Evolutionary conservation across 1,140 invertebrate genomes (phyloP).

Genomic region (Pseudomyrmex flavicornis): DNA sequence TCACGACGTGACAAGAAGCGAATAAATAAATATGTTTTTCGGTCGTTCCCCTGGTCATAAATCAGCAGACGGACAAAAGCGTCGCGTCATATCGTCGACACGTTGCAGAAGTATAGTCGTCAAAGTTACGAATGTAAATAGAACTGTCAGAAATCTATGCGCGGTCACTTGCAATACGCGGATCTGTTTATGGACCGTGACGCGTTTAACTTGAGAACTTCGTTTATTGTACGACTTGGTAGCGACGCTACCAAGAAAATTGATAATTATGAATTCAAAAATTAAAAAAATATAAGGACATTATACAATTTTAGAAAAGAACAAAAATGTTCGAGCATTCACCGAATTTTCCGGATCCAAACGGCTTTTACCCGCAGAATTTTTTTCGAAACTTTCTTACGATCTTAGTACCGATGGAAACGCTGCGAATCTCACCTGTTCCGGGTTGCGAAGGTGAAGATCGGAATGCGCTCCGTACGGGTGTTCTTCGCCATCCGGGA

Average conservation of each 20-base stretch:
- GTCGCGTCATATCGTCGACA: not conserved
- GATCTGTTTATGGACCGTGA: no score
- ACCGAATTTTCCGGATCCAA: no score
- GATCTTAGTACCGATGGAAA: not conserved
- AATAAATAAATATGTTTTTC: conserved; percentile 63
- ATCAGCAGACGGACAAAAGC: not conserved
- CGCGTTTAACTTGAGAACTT: no score
- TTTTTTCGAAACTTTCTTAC: no score
- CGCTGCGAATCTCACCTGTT: conserved; percentile 84
- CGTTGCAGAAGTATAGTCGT: no score
- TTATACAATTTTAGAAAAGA: no score
- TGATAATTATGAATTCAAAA: not conserved
- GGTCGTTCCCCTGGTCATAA: conserved; percentile 28
- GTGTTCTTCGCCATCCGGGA: conserved; percentile 90
- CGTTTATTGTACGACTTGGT: no score
- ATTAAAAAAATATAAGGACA: not conserved
- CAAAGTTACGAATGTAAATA: no score
- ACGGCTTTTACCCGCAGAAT: no score
- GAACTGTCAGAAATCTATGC: no score
- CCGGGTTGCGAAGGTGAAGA: conserved; percentile 88
- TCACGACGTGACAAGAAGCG: not conserved
- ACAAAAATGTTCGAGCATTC: no score
- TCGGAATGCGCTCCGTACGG: conserved; percentile 87
- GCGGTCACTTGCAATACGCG: no score
- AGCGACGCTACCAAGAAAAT: not conserved